Percentiles rank a stretch among this genome's conserved stretches.
phyloP scores from a whole-genome alignment of 2,888 invertebrate genomes.

The Neelides folsomi region DNA sequence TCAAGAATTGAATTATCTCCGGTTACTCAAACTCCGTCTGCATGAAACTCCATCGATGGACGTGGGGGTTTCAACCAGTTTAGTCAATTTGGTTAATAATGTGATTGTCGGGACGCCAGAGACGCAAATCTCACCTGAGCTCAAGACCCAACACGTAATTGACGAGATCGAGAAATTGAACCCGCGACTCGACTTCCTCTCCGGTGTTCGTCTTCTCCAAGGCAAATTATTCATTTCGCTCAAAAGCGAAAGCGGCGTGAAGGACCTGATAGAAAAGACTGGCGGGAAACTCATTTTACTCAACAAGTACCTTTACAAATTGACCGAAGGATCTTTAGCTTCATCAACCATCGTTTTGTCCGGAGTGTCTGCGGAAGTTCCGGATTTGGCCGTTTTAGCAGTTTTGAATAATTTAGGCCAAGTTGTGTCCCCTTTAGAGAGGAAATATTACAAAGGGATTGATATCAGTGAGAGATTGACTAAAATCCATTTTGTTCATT shows the following conservation, averaged over 20 bases:
- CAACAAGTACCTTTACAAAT: too few relatives aligned
- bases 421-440: constrained; percentile 35
- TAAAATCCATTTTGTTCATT: constrained; percentile 33
- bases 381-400: constrained; percentile 24
- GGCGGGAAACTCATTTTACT: too few relatives aligned
- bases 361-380: constrained; percentile 17
- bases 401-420: constrained; percentile 33
- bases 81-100: too few relatives aligned
- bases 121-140: constrained; percentile 2
- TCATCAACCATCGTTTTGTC: constrained; percentile 12
- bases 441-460: constrained; percentile 38
- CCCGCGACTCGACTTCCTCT: constrained; percentile 34
- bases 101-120: too few relatives aligned
- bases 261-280: constrained; percentile 30
- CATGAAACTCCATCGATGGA: too few relatives aligned
- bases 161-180: constrained; percentile 37
- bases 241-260: constrained; percentile 33
- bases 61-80: too few relatives aligned
- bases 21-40: too few relatives aligned
- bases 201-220: constrained; percentile 36
- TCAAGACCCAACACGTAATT: constrained; percentile 37
- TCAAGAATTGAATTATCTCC: too few relatives aligned
- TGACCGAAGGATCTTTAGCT: neutral
- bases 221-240: constrained; percentile 36
- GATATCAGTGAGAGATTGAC: constrained; percentile 38